These are phyloP conservation scores for Macrocentrus cingulum DNA, from an alignment of 1,140 invertebrate species.

Conservation along the genomic window DNA sequence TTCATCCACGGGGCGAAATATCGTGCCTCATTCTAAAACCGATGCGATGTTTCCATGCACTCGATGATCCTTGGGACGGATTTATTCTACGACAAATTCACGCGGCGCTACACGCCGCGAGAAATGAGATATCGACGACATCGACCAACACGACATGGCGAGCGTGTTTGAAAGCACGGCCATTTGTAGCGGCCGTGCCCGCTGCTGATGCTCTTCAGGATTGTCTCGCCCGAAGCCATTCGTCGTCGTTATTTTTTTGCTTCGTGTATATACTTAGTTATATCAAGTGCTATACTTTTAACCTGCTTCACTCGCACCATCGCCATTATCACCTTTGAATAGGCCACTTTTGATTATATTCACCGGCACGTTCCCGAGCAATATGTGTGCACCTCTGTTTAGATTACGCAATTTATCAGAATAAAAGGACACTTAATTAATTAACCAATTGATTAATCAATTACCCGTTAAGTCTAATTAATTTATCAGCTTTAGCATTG, in stretches of 20 bases:
- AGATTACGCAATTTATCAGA: too few species aligned
- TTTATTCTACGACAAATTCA: slow-evolving; percentile 21
- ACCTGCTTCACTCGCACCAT: neutral
- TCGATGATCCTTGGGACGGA: slow-evolving; percentile 10
- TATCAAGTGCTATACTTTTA: neutral
- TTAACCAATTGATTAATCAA: too few species aligned
- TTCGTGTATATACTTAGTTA: neutral
- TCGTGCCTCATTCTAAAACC: neutral
- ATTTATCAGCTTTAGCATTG: too few species aligned
- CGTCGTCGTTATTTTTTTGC: neutral
- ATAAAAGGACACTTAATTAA: too few species aligned
- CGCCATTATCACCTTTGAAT: slow-evolving; percentile 28
- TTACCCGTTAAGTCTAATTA: too few species aligned
- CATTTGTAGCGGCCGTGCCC: slow-evolving; percentile 29
- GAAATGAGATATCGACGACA: slow-evolving; percentile 36
- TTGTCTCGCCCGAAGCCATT: slow-evolving; percentile 15
- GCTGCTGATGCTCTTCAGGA: slow-evolving; percentile 14
- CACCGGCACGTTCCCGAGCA: too few species aligned
- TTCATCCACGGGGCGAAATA: neutral
- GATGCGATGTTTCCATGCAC: slow-evolving; percentile 3
- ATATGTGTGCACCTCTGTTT: too few species aligned
- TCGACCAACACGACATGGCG: slow-evolving; percentile 26
- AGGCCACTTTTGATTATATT: too few species aligned
- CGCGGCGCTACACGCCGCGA: slow-evolving; percentile 23
- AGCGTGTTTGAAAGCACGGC: slow-evolving; percentile 31